Conservation (phyloP, 2,113 vertebrate species). For the Furnarius figulus region DNA sequence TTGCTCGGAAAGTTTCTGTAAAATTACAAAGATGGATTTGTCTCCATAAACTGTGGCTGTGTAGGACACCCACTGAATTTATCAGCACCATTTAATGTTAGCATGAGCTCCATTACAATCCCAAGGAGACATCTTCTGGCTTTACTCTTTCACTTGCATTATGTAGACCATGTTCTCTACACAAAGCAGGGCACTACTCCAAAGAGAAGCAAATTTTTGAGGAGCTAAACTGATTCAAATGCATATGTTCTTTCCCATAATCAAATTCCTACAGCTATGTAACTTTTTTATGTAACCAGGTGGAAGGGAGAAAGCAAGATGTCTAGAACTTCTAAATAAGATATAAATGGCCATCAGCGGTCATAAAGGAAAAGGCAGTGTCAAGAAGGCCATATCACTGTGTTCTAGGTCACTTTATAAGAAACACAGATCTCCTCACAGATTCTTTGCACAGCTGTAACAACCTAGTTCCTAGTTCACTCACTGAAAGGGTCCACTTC, state of each 20-base stretch:
- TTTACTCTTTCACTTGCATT: not conserved
- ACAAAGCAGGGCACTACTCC: not conserved
- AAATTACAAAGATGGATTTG: not conserved
- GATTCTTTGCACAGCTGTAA: not conserved
- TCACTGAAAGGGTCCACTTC: not conserved
- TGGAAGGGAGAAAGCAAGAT: not conserved
- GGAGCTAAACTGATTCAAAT: not conserved
- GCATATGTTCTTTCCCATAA: not conserved
- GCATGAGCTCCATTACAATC: not conserved
- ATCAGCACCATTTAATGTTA: not conserved
- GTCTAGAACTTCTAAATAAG: not conserved
- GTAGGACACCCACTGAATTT: not conserved
- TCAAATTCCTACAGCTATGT: not conserved
- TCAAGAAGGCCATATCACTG: not conserved
- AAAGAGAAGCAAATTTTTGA: not conserved
- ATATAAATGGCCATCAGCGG: not conserved
- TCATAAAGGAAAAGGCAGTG: not conserved
- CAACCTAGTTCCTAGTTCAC: not conserved
- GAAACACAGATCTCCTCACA: not conserved
- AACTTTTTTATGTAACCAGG: not conserved
- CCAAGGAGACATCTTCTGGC: not conserved
- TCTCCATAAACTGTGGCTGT: not conserved
- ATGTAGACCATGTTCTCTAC: no score
- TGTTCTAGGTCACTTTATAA: not conserved
- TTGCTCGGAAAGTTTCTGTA: not conserved